These are phyloP conservation scores for Peromyscus californicus DNA, from an alignment of 2,113 vertebrate species.

Conservation along the genomic window DNA sequence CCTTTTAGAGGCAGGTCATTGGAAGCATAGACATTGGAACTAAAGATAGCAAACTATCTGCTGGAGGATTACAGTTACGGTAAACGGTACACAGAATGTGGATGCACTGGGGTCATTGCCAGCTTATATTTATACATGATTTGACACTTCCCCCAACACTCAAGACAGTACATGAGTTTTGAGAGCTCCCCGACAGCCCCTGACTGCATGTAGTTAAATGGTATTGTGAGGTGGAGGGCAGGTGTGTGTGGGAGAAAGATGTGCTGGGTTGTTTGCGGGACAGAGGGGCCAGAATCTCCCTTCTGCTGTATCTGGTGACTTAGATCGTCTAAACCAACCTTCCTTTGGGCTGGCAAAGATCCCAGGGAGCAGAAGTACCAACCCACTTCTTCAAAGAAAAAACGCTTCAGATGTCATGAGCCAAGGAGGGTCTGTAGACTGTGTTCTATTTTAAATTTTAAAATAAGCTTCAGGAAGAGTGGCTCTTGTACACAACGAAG, in stretches of 20 bases:
- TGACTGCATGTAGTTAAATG: neutral
- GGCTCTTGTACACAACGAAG: neutral
- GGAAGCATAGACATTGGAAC: neutral
- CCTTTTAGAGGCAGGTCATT: neutral
- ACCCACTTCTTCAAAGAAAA: neutral
- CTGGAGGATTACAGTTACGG: neutral
- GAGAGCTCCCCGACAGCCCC: neutral
- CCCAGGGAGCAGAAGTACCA: neutral
- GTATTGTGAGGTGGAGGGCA: neutral
- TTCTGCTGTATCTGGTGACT: neutral
- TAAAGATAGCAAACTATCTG: neutral
- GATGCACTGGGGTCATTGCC: neutral
- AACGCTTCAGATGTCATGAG: neutral
- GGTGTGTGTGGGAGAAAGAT: neutral
- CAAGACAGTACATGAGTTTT: neutral
- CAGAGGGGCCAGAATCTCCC: neutral
- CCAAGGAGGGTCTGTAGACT: neutral
- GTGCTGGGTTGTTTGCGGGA: neutral
- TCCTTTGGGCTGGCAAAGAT: slow-evolving; percentile 2
- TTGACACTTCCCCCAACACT: neutral
- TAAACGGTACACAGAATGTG: neutral
- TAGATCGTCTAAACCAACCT: neutral
- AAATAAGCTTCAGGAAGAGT: slow-evolving; percentile 24
- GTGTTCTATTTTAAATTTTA: slow-evolving; percentile 38
- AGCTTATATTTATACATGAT: neutral